phyloP scores from a whole-genome alignment of 2,113 vertebrate genomes.

The Fulmarus glacialis region DNA sequence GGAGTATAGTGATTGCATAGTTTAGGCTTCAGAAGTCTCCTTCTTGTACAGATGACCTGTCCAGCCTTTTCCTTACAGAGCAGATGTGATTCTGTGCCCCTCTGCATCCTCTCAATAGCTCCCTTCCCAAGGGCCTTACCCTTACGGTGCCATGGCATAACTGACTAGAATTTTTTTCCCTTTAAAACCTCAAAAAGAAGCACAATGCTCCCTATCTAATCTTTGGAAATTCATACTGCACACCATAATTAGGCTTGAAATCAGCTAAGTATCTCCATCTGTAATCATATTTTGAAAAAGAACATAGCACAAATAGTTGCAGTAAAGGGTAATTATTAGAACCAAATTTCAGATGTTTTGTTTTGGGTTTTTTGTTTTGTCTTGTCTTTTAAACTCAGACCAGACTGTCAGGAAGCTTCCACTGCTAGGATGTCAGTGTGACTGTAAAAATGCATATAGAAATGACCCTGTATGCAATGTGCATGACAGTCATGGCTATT shows the following conservation, averaged over 20 bases:
- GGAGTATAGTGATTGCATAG: neutral
- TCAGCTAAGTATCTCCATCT: neutral
- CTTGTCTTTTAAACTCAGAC: neutral
- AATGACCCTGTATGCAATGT: neutral
- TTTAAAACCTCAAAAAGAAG: neutral
- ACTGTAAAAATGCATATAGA: neutral
- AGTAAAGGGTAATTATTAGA: neutral
- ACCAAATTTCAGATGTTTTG: neutral
- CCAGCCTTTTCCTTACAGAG: neutral
- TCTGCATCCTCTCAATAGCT: neutral
- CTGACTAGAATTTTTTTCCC: neutral
- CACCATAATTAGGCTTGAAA: neutral
- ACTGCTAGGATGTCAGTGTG: neutral
- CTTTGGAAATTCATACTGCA: neutral
- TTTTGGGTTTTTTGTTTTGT: neutral
- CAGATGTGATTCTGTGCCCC: neutral
- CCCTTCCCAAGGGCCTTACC: neutral
- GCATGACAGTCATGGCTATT: neutral
- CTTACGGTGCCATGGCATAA: rapidly evolving
- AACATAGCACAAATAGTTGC: neutral
- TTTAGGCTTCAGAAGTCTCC: neutral
- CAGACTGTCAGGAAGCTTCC: neutral
- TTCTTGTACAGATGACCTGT: neutral
- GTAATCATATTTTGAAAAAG: neutral
- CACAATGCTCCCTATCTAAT: neutral